Evolutionary conservation across 2,797 vertebrate species (phyloP).

Genomic region (Notolabrus celidotus): DNA sequence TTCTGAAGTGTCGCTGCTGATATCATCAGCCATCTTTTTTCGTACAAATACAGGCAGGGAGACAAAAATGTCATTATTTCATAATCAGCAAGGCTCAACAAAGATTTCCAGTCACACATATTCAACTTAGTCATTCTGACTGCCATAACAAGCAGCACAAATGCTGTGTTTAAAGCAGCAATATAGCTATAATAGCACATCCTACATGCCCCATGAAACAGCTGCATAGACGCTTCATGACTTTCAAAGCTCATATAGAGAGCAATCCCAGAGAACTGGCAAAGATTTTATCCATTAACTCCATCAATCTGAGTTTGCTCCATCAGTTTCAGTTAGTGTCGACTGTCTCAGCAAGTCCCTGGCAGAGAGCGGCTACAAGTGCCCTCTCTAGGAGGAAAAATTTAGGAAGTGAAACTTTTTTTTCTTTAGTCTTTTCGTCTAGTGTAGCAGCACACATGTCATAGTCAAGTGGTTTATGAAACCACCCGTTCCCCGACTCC

Average conservation of each 20-base stretch:
- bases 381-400: conserved; percentile 46
- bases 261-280: conserved; percentile 49
- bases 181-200: conserved; percentile 73
- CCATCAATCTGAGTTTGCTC: conserved; percentile 76
- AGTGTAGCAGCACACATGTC: conserved; percentile 78
- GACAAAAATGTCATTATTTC: conserved; percentile 64
- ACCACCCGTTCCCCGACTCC: conserved; percentile 73
- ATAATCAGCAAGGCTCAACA: conserved; percentile 65
- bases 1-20: conserved; percentile 44
- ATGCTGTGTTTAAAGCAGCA: conserved; percentile 68
- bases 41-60: conserved; percentile 30
- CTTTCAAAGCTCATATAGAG: conserved; percentile 55
- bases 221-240: conserved; percentile 57
- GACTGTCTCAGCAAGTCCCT: conserved; percentile 58
- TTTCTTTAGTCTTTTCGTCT: conserved; percentile 49
- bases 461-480: conserved; percentile 82
- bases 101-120: conserved; percentile 42
- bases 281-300: conserved; percentile 73
- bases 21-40: conserved; percentile 56
- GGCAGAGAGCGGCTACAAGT: conserved; percentile 68
- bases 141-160: conserved; percentile 60
- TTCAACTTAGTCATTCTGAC: conserved; percentile 44
- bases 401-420: conserved; percentile 63
- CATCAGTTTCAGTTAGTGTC: conserved; percentile 72
- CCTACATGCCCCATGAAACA: conserved; percentile 73